Conservation (phyloP, 2,113 vertebrate species). For the Boleophthalmus pectinirostris region DNA sequence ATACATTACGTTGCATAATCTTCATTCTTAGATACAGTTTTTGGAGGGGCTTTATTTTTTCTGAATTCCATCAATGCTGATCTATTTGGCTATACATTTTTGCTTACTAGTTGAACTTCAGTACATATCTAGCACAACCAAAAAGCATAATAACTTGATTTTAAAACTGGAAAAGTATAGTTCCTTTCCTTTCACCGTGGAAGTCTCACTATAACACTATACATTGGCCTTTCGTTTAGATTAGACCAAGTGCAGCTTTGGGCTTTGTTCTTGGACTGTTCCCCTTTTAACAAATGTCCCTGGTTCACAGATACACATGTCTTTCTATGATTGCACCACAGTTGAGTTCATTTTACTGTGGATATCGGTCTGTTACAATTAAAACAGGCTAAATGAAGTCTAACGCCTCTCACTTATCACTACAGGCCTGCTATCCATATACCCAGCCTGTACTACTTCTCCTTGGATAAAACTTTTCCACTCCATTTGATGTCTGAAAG, state of each 20-base stretch:
- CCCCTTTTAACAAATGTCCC: slow-evolving; percentile 32
- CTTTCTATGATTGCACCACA: slow-evolving; percentile 50
- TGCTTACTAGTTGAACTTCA: no score
- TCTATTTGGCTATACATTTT: no score
- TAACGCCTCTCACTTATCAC: slow-evolving; percentile 56
- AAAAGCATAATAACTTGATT: neutral
- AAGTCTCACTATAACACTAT: neutral
- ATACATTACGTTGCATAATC: no score
- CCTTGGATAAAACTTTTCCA: slow-evolving; percentile 71
- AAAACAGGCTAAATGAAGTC: slow-evolving; percentile 57
- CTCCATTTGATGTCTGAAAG: slow-evolving; percentile 77
- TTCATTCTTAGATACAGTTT: no score
- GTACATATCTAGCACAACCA: neutral
- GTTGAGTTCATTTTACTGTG: slow-evolving; percentile 53
- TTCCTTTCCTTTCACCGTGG: neutral
- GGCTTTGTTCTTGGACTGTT: slow-evolving; percentile 34
- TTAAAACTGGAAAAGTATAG: neutral
- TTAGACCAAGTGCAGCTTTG: slow-evolving; percentile 17
- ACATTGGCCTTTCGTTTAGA: neutral
- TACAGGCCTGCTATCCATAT: slow-evolving; percentile 40
- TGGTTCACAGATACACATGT: slow-evolving; percentile 46
- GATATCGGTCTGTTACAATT: slow-evolving; percentile 56
- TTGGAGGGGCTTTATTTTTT: no score
- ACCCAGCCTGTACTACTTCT: slow-evolving; percentile 59
- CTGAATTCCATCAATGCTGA: no score